These are phyloP conservation scores for Columba guinea DNA, from an alignment of 2,797 vertebrate genomes.

Conservation along the genomic window DNA sequence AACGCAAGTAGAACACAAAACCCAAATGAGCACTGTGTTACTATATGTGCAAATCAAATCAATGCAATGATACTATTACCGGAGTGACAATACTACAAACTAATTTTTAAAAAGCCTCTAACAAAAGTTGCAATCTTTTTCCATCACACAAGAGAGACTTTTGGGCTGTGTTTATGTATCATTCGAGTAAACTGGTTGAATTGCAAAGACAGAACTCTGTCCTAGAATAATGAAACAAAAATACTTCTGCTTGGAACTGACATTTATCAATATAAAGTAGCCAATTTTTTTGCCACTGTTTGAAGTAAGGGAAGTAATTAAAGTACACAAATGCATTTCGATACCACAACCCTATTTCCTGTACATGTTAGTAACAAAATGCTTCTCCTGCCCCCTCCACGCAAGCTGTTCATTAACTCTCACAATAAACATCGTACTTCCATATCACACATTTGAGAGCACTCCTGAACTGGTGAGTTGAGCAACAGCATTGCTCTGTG, in stretches of 20 bases:
- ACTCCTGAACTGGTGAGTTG: neutral
- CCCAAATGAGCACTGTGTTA: neutral
- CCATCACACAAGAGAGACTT: neutral
- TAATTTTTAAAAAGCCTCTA: neutral
- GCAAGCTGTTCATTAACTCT: neutral
- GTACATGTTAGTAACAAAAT: neutral
- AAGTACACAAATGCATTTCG: neutral
- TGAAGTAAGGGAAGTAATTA: slow-evolving; percentile 17
- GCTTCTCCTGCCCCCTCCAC: neutral
- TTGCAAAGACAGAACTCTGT: neutral
- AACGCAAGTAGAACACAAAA: neutral
- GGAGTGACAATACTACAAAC: neutral
- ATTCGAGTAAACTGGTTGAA: neutral
- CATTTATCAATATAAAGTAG: neutral
- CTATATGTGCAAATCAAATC: neutral
- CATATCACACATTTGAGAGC: neutral
- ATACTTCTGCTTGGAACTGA: neutral
- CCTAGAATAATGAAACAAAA: neutral
- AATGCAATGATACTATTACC: neutral
- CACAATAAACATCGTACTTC: neutral
- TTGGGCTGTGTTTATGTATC: neutral
- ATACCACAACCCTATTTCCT: neutral
- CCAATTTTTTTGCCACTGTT: neutral
- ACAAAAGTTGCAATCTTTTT: neutral
- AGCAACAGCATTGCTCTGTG: slow-evolving; percentile 21